phyloP scores from a whole-genome alignment of 2,797 vertebrate species.

The Hydrocynus forskahlii region DNA sequence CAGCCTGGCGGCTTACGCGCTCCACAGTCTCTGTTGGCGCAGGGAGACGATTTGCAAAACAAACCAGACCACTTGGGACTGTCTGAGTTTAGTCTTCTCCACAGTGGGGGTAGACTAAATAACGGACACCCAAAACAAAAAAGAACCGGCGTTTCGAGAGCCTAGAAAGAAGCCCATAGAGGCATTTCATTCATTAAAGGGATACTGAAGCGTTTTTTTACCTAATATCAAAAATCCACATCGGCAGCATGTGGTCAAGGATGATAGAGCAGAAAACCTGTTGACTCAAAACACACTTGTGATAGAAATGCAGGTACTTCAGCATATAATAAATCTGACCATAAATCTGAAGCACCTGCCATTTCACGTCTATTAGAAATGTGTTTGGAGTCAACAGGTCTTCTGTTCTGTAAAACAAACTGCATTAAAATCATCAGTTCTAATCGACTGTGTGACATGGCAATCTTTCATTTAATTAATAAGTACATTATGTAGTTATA shows the following conservation, averaged over 20 bases:
- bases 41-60: not conserved
- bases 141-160: not conserved
- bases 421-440: no score
- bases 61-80: conserved; percentile 9
- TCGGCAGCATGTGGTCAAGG: not conserved
- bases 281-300: not conserved
- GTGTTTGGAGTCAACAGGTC: no score
- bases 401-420: no score
- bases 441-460: no score
- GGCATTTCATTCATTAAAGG: not conserved
- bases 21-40: conserved; percentile 15
- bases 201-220: not conserved
- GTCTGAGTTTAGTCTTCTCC: not conserved
- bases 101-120: not conserved
- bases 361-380: no score
- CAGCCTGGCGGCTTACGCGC: conserved; percentile 20
- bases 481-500: not conserved
- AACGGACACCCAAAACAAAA: not conserved
- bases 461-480: not conserved
- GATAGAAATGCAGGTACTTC: not conserved
- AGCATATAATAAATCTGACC: not conserved
- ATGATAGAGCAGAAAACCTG: not conserved
- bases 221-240: not conserved
- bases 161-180: not conserved
- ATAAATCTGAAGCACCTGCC: no score